Conservation (phyloP, 2,888 invertebrate species). For the Leptothorax acervorum region DNA sequence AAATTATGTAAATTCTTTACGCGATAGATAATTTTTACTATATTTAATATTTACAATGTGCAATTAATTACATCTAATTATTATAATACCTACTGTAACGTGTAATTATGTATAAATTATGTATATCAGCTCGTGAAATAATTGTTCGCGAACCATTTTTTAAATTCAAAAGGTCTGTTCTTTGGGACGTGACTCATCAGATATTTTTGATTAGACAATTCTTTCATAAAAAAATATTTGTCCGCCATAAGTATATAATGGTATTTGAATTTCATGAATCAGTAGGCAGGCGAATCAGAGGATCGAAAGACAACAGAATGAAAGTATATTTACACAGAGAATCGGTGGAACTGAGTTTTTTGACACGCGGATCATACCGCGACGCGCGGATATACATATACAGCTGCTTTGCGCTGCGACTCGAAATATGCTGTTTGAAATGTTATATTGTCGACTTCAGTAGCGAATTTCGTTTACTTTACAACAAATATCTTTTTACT, state of each 20-base stretch:
- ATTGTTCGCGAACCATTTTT: not conserved
- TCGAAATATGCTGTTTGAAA: not conserved
- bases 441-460: not conserved
- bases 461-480: not conserved
- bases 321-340: conserved; percentile 28
- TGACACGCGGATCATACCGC: not conserved
- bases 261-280: conserved; percentile 30
- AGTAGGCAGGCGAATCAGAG: not conserved
- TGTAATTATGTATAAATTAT: not conserved
- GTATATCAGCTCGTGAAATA: not conserved
- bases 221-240: conserved; percentile 16
- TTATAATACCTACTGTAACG: not conserved
- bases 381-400: no score
- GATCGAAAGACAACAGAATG: not conserved
- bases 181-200: not conserved
- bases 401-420: not conserved
- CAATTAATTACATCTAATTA: not conserved
- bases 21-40: not conserved
- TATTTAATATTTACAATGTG: not conserved
- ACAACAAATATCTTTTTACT: not conserved
- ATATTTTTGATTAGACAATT: conserved; percentile 16
- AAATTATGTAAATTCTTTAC: not conserved
- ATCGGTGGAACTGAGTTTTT: conserved; percentile 11
- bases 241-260: not conserved
- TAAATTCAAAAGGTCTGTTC: not conserved